phyloP scores from a whole-genome alignment of 2,113 vertebrate species.

The western clawed frog (Xenopus tropicalis) region DNA sequence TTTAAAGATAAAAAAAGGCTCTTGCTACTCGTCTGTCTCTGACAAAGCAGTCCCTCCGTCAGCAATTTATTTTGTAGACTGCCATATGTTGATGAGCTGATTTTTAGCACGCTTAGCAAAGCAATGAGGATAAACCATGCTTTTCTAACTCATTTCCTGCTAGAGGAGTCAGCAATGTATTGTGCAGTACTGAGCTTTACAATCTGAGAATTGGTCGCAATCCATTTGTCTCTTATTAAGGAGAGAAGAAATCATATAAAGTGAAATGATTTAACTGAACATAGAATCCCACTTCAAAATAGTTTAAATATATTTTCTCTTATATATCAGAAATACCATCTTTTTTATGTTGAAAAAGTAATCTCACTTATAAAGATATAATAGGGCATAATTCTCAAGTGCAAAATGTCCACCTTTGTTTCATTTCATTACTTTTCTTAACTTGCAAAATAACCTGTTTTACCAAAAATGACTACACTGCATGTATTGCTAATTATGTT shows the following conservation, averaged over 20 bases:
- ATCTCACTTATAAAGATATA: no score
- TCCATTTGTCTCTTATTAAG: no score
- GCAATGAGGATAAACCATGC: constrained; percentile 19
- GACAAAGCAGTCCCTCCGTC: constrained; percentile 35
- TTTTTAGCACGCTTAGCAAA: constrained; percentile 31
- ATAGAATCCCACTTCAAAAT: background rate
- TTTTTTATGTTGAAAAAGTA: no score
- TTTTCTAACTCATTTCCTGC: constrained; percentile 24
- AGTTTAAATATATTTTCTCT: no score
- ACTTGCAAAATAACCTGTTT: no score
- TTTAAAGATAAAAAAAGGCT: constrained; percentile 12
- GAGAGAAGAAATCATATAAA: background rate
- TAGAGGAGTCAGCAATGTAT: constrained; percentile 12
- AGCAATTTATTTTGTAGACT: constrained; percentile 22
- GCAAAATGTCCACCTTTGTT: no score
- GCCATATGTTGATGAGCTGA: constrained; percentile 44
- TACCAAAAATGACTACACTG: no score
- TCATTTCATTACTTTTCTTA: no score
- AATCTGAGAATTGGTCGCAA: background rate
- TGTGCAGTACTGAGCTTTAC: constrained; percentile 10
- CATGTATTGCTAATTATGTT: no score
- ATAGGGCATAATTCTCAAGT: no score
- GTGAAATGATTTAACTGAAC: background rate
- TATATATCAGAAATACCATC: no score
- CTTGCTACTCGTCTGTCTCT: constrained; percentile 35